Evolutionary conservation across 1,140 invertebrate genomes (phyloP), one percentile per base, ranked within the genome.

Genomic region (Sinella curviseta): DNA sequence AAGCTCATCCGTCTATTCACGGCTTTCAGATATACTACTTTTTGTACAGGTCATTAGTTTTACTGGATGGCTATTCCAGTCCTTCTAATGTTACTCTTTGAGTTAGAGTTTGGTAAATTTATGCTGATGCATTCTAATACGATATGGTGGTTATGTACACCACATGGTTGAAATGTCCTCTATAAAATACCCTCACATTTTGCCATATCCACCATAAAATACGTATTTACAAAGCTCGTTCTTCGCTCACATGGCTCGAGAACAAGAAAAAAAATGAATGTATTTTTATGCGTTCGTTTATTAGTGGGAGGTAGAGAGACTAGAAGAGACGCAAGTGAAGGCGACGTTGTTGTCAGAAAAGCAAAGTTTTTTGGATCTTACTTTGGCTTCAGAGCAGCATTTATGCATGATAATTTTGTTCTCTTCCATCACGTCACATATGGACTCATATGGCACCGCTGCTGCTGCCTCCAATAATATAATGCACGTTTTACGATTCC

Each of bases 31-130:
- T 60, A 60, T n/a, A 60, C 8, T 26, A 60, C 57, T 26, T 60
- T 24, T 70, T 70, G 65, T 33, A 70, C 65, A 70, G 26, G 24
- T 70, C 65, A 70, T 70, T 70, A 70, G 65, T 70, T 70, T 48
- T 70, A 70, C 26, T 33, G 12, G 65, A 12, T n/a, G 57, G 57
- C 57, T 65, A 17, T 65, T 65, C 26, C 24, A 65, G 57, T 26
- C 3, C 14, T 12, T n/a, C 8, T 26, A n/a, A 65, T 8, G 57
- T 65, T n/a, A 4, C n/a, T 60, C 12, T 24, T 26, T 60, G 55
- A 12, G 55, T 26, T 60, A 60, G 24, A n/a, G 55, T 26, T n/a
- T 4, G 24, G 8, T 4, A 60, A 26, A 60, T n/a, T 60, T 60
- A 60, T 60, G 55, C n/a, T 60, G 55, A 60, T 60, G 24, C 55